Conservation (phyloP, 1,140 invertebrate genomes). For the Bombyx mandarina region DNA sequence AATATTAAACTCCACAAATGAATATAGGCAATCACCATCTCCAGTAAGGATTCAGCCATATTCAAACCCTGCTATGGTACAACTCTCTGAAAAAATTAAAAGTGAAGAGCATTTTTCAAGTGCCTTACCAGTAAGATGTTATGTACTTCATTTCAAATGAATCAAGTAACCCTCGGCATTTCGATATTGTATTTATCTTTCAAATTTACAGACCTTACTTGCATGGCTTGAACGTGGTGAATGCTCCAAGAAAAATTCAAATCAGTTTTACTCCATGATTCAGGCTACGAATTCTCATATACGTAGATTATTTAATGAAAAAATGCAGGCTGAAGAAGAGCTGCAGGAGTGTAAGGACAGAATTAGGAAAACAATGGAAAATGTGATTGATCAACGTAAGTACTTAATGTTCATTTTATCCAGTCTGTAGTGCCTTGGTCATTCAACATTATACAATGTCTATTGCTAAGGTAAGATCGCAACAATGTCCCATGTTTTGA, state of each 20-base stretch:
- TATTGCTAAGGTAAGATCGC: too few species aligned
- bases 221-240: slow-evolving; percentile 94
- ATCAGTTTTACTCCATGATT: slow-evolving; percentile 94
- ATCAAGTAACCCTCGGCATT: too few species aligned
- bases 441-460: too few species aligned
- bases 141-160: too few species aligned
- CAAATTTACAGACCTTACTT: slow-evolving; percentile 76
- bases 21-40: slow-evolving; percentile 62
- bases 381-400: slow-evolving; percentile 90
- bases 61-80: slow-evolving; percentile 42
- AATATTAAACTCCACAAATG: slow-evolving; percentile 73
- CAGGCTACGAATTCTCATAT: slow-evolving; percentile 94
- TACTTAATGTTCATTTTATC: slow-evolving; percentile 8
- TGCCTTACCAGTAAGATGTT: slow-evolving; percentile 36
- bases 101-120: slow-evolving; percentile 45
- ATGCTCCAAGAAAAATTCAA: slow-evolving; percentile 90
- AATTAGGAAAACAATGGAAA: slow-evolving; percentile 86
- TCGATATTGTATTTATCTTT: too few species aligned
- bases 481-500: too few species aligned
- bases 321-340: slow-evolving; percentile 89
- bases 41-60: slow-evolving; percentile 48
- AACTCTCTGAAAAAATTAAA: slow-evolving; percentile 53
- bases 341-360: slow-evolving; percentile 88
- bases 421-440: too few species aligned
- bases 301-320: slow-evolving; percentile 85